phyloP scores from a whole-genome alignment of 2,888 invertebrate species.

The Baronia brevicornis region DNA sequence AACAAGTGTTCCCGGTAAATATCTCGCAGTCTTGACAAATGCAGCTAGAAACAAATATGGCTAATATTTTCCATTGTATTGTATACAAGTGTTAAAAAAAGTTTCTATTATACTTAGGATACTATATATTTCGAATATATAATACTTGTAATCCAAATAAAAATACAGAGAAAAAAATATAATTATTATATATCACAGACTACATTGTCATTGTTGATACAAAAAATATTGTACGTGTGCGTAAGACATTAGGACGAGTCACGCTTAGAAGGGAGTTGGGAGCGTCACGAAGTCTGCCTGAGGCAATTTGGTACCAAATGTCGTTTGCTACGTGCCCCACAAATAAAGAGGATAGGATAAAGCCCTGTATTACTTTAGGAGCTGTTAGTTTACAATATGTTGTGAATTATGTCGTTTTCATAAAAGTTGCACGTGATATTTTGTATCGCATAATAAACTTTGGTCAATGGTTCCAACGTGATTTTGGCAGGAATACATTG shows the following conservation, averaged over 20 bases:
- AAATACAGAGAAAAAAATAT: conserved; percentile 6
- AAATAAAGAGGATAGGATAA: conserved; percentile 68
- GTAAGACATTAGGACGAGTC: conserved; percentile 53
- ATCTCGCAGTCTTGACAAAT: conserved; percentile 16
- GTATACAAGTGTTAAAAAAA: too few relatives aligned
- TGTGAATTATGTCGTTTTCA: conserved; percentile 19
- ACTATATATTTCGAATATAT: too few relatives aligned
- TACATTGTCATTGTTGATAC: conserved; percentile 30
- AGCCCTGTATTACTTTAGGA: conserved; percentile 51
- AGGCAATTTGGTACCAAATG: conserved; percentile 73
- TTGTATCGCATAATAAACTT: too few relatives aligned
- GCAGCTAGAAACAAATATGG: too few relatives aligned
- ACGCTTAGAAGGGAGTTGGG: conserved; percentile 46
- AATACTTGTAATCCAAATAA: too few relatives aligned
- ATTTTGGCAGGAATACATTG: too few relatives aligned
- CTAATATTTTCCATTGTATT: too few relatives aligned
- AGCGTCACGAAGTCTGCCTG: conserved; percentile 63
- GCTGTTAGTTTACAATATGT: conserved; percentile 44
- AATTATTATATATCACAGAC: background rate
- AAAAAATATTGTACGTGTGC: conserved; percentile 55
- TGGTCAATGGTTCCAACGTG: too few relatives aligned
- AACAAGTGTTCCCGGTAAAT: conserved; percentile 34
- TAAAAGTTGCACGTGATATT: too few relatives aligned
- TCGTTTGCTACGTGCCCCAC: conserved; percentile 68
- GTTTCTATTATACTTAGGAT: too few relatives aligned